Conservation (phyloP, 2,888 invertebrate genomes). For the Linyphia triangularis region DNA sequence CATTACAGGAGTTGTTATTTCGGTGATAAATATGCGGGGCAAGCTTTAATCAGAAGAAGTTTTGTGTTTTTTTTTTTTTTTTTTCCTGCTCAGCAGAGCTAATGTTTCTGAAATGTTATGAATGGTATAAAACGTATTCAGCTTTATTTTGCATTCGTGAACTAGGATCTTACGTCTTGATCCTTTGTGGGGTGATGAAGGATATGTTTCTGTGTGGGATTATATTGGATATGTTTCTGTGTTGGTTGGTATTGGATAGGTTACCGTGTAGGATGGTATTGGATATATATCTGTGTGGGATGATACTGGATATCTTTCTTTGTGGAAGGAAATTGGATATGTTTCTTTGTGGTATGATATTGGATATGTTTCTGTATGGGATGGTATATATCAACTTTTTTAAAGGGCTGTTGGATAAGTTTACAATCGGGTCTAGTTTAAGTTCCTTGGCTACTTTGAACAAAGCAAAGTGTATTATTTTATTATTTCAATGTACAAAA, state of each 20-base stretch:
- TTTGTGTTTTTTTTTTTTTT: background rate
- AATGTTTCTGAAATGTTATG: background rate
- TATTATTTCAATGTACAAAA: too few relatives aligned
- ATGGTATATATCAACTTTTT: too few relatives aligned
- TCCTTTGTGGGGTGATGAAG: background rate
- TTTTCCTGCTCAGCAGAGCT: background rate
- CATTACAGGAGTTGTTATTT: constrained; percentile 14
- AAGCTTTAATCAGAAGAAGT: constrained; percentile 11
- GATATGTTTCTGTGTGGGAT: background rate
- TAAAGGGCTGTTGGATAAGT: too few relatives aligned
- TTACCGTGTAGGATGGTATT: background rate
- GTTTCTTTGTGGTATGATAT: background rate
- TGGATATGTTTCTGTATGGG: background rate
- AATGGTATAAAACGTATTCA: background rate
- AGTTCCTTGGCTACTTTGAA: too few relatives aligned
- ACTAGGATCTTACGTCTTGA: background rate
- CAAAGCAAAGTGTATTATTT: too few relatives aligned
- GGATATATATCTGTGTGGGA: background rate
- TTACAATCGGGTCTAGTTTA: too few relatives aligned
- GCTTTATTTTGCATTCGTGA: background rate
- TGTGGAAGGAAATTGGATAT: background rate
- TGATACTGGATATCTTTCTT: background rate
- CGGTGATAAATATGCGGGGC: constrained; percentile 21
- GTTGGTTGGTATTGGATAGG: background rate
- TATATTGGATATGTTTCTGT: background rate